Conservation (phyloP, 2,888 invertebrate genomes). For the Tromatobia lineatoria region DNA sequence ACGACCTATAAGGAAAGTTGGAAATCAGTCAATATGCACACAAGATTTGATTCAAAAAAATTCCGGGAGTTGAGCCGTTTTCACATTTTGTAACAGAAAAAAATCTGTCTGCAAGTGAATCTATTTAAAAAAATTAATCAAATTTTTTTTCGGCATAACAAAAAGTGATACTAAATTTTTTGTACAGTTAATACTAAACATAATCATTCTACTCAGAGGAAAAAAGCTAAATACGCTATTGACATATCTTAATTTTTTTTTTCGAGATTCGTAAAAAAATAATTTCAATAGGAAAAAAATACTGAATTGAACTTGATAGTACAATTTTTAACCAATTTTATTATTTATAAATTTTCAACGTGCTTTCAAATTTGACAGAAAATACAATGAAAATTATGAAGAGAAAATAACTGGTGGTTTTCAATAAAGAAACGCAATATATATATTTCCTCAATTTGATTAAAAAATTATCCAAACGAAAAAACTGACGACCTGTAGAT, state of each 20-base stretch:
- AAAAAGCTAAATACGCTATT: not conserved
- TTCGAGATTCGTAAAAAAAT: not conserved
- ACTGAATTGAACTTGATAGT: too few species aligned
- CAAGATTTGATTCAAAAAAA: not conserved
- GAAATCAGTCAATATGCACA: slow-evolving; percentile 22
- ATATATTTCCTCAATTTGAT: too few species aligned
- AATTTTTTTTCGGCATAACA: not conserved
- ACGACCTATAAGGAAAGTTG: slow-evolving; percentile 40
- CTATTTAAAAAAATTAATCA: not conserved
- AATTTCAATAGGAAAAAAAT: too few species aligned
- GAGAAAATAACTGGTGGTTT: too few species aligned
- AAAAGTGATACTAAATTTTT: slow-evolving; percentile 1
- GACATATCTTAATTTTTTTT: not conserved
- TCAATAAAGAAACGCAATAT: too few species aligned
- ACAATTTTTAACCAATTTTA: too few species aligned
- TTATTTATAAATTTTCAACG: too few species aligned
- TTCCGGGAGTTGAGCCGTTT: not conserved
- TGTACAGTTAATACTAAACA: not conserved
- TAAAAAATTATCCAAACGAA: not conserved
- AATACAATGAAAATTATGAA: too few species aligned
- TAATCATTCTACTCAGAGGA: not conserved
- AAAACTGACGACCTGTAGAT: not conserved
- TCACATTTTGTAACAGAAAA: not conserved
- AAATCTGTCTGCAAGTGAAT: not conserved
- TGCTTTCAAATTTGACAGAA: too few species aligned